Evolutionary conservation across 2,113 vertebrate species (phyloP).

Genomic region (Caretta caretta): DNA sequence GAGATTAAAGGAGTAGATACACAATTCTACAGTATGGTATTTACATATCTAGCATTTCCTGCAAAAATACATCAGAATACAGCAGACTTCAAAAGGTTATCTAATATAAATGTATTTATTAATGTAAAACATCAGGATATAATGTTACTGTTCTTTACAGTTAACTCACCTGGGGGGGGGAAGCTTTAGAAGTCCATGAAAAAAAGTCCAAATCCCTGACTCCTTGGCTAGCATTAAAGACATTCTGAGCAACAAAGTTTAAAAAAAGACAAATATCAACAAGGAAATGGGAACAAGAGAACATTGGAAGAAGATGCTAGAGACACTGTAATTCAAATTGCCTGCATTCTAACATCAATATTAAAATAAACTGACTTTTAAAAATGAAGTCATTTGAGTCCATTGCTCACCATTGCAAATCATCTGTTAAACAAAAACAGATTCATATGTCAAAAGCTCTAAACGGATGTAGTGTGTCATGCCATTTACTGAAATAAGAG

Average conservation of each 20-base stretch:
- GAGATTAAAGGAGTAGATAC: neutral
- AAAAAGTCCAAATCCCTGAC: conserved; percentile 97
- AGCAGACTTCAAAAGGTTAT: conserved; percentile 46
- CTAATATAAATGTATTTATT: conserved; percentile 30
- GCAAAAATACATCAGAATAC: conserved; percentile 37
- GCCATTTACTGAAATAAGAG: conserved; percentile 88
- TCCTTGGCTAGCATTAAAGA: conserved; percentile 99
- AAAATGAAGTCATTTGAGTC: conserved; percentile 65
- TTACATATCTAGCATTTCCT: neutral
- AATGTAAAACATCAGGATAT: conserved; percentile 64
- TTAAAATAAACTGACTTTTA: neutral
- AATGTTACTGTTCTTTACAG: conserved; percentile 79
- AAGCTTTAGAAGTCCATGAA: conserved; percentile 96
- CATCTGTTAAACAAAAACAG: conserved; percentile 63
- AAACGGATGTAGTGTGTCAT: conserved; percentile 95
- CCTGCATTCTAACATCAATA: conserved; percentile 53
- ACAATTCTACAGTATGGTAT: neutral
- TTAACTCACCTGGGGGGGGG: conserved; percentile 94
- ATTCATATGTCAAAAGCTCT: conserved; percentile 74
- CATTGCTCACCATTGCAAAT: conserved; percentile 62
- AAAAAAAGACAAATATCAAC: conserved; percentile 91
- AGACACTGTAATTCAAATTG: conserved; percentile 61
- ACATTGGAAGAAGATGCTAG: conserved; percentile 72
- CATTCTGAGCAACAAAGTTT: conserved; percentile 95
- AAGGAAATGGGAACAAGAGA: conserved; percentile 79